Evolutionary conservation across 2,888 invertebrate species (phyloP).

Genomic region (Leucania comma): DNA sequence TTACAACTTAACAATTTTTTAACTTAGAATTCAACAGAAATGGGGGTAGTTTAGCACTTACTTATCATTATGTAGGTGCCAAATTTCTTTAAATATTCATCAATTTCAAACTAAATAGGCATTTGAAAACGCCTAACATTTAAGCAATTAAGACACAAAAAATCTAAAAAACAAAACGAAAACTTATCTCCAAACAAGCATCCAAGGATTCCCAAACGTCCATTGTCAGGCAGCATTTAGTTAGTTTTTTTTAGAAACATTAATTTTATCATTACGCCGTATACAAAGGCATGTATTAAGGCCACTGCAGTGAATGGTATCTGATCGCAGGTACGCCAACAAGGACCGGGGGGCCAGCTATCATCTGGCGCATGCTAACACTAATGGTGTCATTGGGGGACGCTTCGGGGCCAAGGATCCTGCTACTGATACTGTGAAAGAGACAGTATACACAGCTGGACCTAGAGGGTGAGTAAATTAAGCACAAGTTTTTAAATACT

Average conservation of each 20-base stretch:
- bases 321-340: constrained; percentile 89
- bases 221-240: constrained; percentile 53
- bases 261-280: constrained; percentile 38
- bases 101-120: not conserved
- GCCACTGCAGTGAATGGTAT: constrained; percentile 59
- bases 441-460: constrained; percentile 94
- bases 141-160: not conserved
- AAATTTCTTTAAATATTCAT: not conserved
- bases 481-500: not conserved
- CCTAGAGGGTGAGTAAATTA: constrained; percentile 91
- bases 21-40: not conserved
- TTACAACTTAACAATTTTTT: not conserved
- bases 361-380: constrained; percentile 92
- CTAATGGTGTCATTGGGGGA: constrained; percentile 92
- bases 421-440: constrained; percentile 92
- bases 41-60: not conserved
- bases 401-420: constrained; percentile 94
- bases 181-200: constrained; percentile 43
- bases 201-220: constrained; percentile 48
- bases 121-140: not conserved
- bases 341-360: constrained; percentile 93
- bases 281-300: constrained; percentile 49
- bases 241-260: constrained; percentile 45
- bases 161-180: constrained; percentile 19
- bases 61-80: not conserved